Conservation (phyloP, 92 coral and sea anemone species). For the Umimayanthus chanpuru region DNA sequence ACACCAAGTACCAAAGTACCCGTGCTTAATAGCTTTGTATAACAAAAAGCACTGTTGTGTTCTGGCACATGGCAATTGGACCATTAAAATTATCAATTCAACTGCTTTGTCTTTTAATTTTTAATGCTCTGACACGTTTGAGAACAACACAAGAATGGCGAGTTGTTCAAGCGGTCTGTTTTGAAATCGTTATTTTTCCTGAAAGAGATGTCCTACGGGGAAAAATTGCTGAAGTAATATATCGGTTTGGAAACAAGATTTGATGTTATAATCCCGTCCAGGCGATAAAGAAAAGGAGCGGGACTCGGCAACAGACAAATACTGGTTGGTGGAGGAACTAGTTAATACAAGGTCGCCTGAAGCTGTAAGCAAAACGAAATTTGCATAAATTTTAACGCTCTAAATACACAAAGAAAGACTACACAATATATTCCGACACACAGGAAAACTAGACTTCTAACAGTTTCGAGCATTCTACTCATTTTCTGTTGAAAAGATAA, state of each 20-base stretch:
- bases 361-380: neutral
- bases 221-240: slow-evolving; percentile 11
- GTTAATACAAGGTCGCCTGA: neutral
- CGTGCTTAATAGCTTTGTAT: neutral
- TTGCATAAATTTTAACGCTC: neutral
- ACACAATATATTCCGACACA: neutral
- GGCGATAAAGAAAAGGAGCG: neutral
- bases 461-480: no score
- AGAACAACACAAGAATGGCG: neutral
- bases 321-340: neutral
- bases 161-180: neutral
- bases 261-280: neutral
- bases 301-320: neutral
- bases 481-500: neutral
- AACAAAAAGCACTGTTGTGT: neutral
- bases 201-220: neutral
- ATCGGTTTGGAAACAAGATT: neutral
- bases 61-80: slow-evolving; percentile 19
- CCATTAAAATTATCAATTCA: neutral
- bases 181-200: neutral
- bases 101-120: neutral
- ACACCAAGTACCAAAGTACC: no score
- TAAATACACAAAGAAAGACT: neutral
- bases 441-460: neutral
- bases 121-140: slow-evolving; percentile 10